Conservation (phyloP, 2,797 vertebrate species). For the Enteromius mattozi region DNA sequence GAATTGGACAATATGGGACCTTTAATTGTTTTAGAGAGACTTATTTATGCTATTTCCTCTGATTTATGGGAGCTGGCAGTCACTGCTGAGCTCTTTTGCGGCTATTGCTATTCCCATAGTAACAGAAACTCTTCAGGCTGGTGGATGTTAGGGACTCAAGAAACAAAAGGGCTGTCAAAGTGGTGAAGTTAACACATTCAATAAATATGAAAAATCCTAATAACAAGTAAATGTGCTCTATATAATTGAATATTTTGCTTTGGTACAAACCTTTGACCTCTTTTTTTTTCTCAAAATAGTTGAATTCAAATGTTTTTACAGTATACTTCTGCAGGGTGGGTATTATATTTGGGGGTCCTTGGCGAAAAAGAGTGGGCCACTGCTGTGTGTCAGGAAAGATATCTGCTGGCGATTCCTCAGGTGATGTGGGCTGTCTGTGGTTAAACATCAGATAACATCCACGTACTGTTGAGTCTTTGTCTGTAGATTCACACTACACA, state of each 20-base stretch:
- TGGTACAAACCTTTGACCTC: too few species aligned
- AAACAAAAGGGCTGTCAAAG: background rate
- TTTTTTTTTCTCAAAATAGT: background rate
- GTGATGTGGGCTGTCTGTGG: slow-evolving; percentile 11
- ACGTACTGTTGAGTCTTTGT: background rate
- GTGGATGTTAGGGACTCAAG: background rate
- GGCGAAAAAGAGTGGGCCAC: background rate
- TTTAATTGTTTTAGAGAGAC: background rate
- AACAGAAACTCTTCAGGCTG: background rate
- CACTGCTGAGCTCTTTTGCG: background rate
- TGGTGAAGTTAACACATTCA: background rate
- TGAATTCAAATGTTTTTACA: background rate
- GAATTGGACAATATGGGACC: too few species aligned
- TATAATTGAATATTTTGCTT: too few species aligned
- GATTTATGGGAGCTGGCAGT: background rate
- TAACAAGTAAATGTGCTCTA: too few species aligned
- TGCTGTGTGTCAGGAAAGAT: background rate
- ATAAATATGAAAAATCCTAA: background rate
- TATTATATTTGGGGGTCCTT: background rate
- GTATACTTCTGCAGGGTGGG: background rate
- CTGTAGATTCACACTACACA: background rate
- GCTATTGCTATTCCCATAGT: background rate
- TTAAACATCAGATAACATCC: slow-evolving; percentile 30
- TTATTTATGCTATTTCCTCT: background rate
- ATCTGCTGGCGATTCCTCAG: background rate